These are phyloP conservation scores for Automeris io DNA, from an alignment of 2,888 invertebrate genomes.

Conservation along the genomic window DNA sequence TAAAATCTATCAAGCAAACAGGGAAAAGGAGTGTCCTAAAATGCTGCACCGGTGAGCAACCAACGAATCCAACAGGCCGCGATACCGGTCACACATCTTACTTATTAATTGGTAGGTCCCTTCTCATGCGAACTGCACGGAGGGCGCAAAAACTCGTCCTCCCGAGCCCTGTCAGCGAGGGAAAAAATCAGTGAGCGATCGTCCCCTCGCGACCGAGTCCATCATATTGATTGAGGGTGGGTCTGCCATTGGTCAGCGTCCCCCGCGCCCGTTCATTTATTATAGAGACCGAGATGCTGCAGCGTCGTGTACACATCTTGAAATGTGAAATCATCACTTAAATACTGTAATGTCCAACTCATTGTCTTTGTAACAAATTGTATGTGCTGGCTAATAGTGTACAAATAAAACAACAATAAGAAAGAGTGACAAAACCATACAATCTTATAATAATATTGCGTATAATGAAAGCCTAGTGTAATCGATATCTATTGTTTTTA, in stretches of 20 bases:
- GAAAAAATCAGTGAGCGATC: slow-evolving; percentile 78
- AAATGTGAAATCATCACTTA: slow-evolving; percentile 32
- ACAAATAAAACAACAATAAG: no score
- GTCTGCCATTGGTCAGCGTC: slow-evolving; percentile 75
- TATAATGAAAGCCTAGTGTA: no score
- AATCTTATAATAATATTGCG: no score
- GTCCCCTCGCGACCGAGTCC: slow-evolving; percentile 77
- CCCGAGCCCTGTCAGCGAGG: slow-evolving; percentile 75
- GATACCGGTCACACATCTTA: slow-evolving; percentile 25
- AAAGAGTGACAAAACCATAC: no score
- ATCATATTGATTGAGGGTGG: slow-evolving; percentile 79
- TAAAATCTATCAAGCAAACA: slow-evolving; percentile 42
- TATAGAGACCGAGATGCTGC: slow-evolving; percentile 74
- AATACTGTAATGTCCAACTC: slow-evolving; percentile 10
- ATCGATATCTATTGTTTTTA: no score
- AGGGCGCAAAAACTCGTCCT: slow-evolving; percentile 74
- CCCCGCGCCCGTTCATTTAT: slow-evolving; percentile 77
- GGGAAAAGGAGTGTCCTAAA: slow-evolving; percentile 52
- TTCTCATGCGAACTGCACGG: slow-evolving; percentile 51
- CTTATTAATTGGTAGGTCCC: slow-evolving; percentile 74
- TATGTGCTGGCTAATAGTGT: no score
- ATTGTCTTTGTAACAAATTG: no score
- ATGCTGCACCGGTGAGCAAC: slow-evolving; percentile 13
- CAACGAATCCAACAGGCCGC: slow-evolving; percentile 4
- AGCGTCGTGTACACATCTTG: slow-evolving; percentile 15